Evolutionary conservation across 2,888 invertebrate species (phyloP).

Genomic region (Scrobipalpa atriplicella): DNA sequence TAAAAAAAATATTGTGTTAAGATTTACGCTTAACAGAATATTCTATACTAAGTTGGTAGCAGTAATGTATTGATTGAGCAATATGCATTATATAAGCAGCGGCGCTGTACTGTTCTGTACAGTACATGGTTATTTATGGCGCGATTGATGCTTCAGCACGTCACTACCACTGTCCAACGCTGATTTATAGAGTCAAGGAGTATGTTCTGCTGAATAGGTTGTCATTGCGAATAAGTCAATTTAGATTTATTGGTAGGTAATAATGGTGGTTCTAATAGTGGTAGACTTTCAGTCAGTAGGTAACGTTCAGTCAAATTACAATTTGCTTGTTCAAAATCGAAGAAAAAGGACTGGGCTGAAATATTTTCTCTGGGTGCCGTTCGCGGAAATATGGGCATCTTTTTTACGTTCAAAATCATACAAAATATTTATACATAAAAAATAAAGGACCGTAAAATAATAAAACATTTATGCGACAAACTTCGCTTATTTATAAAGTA

Average conservation of each 20-base stretch:
- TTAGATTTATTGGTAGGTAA: neutral
- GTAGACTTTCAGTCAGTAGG: too few relatives aligned
- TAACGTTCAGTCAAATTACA: too few relatives aligned
- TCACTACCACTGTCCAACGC: slow-evolving; percentile 54
- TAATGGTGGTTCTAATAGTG: neutral
- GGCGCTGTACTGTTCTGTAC: slow-evolving; percentile 38
- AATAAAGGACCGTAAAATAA: neutral
- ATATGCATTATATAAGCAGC: slow-evolving; percentile 19
- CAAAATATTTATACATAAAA: neutral
- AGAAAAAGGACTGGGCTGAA: too few relatives aligned
- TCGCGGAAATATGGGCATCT: too few relatives aligned
- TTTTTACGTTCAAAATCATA: too few relatives aligned
- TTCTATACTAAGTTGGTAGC: too few relatives aligned
- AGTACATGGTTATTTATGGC: slow-evolving; percentile 66
- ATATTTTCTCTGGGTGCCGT: too few relatives aligned
- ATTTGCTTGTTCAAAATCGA: too few relatives aligned
- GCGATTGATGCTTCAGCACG: slow-evolving; percentile 56
- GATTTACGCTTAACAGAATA: too few relatives aligned
- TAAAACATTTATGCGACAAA: neutral
- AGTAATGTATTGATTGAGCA: too few relatives aligned
- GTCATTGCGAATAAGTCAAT: neutral
- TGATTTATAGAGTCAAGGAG: slow-evolving; percentile 50
- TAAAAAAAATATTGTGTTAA: too few relatives aligned
- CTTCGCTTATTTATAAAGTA: neutral
- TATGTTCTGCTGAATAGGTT: slow-evolving; percentile 11